Conservation (phyloP, 2,888 invertebrate genomes). For the Antitype chi region DNA sequence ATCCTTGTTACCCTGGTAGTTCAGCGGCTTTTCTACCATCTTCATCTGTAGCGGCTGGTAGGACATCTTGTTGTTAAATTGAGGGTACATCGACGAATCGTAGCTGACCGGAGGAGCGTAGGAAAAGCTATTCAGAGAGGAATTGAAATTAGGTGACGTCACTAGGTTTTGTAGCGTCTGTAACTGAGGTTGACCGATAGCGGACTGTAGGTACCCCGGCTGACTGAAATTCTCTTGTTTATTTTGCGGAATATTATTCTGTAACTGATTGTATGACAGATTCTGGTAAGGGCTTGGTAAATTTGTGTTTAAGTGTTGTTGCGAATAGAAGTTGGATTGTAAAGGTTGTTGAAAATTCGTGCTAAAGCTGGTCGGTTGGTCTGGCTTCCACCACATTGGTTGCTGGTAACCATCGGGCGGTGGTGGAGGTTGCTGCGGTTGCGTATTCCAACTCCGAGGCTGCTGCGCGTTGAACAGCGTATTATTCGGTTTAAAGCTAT, state of each 20-base stretch:
- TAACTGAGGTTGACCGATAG: constrained; percentile 81
- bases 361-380: constrained; percentile 75
- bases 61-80: constrained; percentile 79
- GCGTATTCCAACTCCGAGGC: constrained; percentile 71
- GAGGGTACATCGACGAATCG: constrained; percentile 86
- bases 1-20: constrained; percentile 75
- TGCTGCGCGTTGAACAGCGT: constrained; percentile 70
- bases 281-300: constrained; percentile 78
- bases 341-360: constrained; percentile 71
- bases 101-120: constrained; percentile 79
- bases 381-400: constrained; percentile 83
- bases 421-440: constrained; percentile 51
- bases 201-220: constrained; percentile 75
- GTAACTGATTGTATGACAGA: constrained; percentile 71
- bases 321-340: constrained; percentile 80
- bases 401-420: constrained; percentile 74
- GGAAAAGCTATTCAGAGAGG: constrained; percentile 79
- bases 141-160: constrained; percentile 81
- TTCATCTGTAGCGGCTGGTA: constrained; percentile 80
- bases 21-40: constrained; percentile 74
- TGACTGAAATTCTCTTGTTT: constrained; percentile 73
- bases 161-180: constrained; percentile 80
- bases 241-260: constrained; percentile 67
- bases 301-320: constrained; percentile 68
- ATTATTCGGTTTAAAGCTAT: constrained; percentile 73